Percentiles rank a stretch among this genome's conserved stretches.
These are phyloP conservation scores for Parotocinclus haroldoi DNA, from an alignment of 2,797 vertebrate species.

Conservation along the genomic window DNA sequence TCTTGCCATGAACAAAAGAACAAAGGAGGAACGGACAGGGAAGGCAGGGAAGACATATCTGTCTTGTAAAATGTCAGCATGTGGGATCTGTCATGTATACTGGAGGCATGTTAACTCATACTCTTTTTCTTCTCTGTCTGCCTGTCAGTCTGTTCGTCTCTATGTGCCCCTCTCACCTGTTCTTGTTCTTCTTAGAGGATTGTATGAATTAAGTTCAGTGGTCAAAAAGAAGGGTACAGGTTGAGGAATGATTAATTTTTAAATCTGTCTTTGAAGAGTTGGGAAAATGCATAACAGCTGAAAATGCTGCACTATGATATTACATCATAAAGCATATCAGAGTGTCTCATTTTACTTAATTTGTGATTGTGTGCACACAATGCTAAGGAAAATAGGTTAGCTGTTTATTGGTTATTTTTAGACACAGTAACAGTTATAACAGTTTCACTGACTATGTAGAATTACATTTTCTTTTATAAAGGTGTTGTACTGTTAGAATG, in stretches of 20 bases:
- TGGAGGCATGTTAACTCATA: slow-evolving; percentile 14
- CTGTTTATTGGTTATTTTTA: no score
- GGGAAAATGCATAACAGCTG: neutral
- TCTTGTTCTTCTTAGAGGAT: neutral
- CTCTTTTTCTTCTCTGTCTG: slow-evolving; percentile 13
- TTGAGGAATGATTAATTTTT: no score
- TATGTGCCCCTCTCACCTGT: neutral
- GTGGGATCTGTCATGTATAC: slow-evolving; percentile 37
- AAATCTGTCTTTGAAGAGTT: no score
- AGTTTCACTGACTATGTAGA: no score
- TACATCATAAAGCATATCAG: neutral
- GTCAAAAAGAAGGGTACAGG: slow-evolving; percentile 49
- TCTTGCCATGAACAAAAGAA: slow-evolving; percentile 22
- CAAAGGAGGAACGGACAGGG: slow-evolving; percentile 28
- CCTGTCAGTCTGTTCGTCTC: slow-evolving; percentile 11
- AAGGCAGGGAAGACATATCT: slow-evolving; percentile 30
- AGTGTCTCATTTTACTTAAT: neutral
- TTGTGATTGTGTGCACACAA: neutral
- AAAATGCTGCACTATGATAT: slow-evolving; percentile 2
- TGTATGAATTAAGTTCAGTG: slow-evolving; percentile 1
- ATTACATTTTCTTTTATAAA: no score
- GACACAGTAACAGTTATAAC: no score
- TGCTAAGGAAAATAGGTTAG: slow-evolving; percentile 5
- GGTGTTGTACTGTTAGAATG: no score
- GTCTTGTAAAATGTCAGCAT: slow-evolving; percentile 46